A percentile compares a stretch with the other conserved stretches of the same genome.
These are phyloP conservation scores for Sebastes kiyomatsui DNA, from an alignment of 2,797 vertebrate species.

Conservation along the genomic window DNA sequence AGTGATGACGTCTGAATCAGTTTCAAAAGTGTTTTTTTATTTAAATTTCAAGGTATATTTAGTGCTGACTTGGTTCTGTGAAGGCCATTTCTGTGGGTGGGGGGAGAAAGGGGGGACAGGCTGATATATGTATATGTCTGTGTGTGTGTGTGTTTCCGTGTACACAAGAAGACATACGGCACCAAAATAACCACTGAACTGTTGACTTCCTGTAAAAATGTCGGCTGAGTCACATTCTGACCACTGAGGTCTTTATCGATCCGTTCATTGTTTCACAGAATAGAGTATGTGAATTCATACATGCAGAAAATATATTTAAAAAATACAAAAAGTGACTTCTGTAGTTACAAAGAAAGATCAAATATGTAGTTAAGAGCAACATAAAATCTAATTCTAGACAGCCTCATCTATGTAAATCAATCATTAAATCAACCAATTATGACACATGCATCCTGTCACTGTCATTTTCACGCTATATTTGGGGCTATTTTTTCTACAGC, in stretches of 20 bases:
- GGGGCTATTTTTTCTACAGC: too few species aligned
- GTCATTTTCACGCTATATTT: too few species aligned
- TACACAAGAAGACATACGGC: not conserved
- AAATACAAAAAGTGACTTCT: not conserved
- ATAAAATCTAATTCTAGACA: not conserved
- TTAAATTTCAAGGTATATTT: constrained; percentile 13
- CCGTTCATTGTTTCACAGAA: too few species aligned
- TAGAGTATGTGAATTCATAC: not conserved
- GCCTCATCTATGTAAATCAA: not conserved
- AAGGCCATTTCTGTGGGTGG: constrained; percentile 49
- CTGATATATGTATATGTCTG: not conserved
- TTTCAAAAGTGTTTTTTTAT: constrained; percentile 6
- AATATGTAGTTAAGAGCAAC: not conserved
- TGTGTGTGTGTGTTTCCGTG: constrained; percentile 33
- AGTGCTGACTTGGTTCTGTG: not conserved
- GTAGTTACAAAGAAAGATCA: not conserved
- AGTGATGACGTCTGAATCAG: not conserved
- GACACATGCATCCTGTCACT: too few species aligned
- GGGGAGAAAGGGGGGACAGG: not conserved
- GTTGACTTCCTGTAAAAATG: constrained; percentile 26
- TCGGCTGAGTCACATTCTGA: not conserved
- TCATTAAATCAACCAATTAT: not conserved
- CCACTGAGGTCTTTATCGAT: not conserved
- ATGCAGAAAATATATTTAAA: not conserved
- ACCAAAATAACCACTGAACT: constrained; percentile 1